Base-by-base conservation (phyloP, 2,113 vertebrate species). In the Salminus brasiliensis region DNA sequence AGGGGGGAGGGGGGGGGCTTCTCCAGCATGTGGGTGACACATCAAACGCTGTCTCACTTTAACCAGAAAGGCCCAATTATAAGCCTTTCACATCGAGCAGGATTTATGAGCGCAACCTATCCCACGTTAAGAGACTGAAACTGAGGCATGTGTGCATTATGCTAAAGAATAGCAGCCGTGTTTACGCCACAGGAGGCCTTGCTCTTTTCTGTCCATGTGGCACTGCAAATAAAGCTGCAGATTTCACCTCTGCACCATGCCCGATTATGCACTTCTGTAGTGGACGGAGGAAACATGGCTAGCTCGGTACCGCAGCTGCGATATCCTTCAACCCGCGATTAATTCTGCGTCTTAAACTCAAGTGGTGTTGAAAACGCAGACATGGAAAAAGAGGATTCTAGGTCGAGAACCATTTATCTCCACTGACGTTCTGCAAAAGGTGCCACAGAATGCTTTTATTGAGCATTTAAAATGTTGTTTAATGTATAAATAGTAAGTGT, bases 51-150 rank as follows among this genome's bases (percentile, higher is more conserved):
- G 25, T 49, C 30, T 63, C 23, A 29, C 66, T 77, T 66, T 67
- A 72, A 57, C 29, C 34, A 80, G 80, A 60, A 76, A 81, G 30
- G 53, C 78, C 23, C 76, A 72, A 79, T 86, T 85, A 88, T 85
- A 88, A 88, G 77, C 57, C 72, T 72, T 70, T 85, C 80, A 72
- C 68, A 86, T 78, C 57, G 23, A 85, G 53, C 67, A 82, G 85
- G 86, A 87, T 89, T 90, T 91, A 90, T 81, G 77, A 62, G 34
- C 66, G 79, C 32, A 78, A 76, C 82, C 76, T 83, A 79, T 81
- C 76, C 81, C 82, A 36, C 47, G 74, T 71, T 85, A 78, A 76
- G 78, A 84, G 45, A 72, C 73, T 72, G 78, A 84, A 83, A 86
- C 65, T 57, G 21, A 76, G 65, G 59, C 60, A 66, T 62, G 55